A percentile compares a stretch with the other conserved stretches of the same genome.
These are phyloP conservation scores for Scyliorhinus canicula DNA, from an alignment of 2,797 vertebrate species.

Conservation along the genomic window DNA sequence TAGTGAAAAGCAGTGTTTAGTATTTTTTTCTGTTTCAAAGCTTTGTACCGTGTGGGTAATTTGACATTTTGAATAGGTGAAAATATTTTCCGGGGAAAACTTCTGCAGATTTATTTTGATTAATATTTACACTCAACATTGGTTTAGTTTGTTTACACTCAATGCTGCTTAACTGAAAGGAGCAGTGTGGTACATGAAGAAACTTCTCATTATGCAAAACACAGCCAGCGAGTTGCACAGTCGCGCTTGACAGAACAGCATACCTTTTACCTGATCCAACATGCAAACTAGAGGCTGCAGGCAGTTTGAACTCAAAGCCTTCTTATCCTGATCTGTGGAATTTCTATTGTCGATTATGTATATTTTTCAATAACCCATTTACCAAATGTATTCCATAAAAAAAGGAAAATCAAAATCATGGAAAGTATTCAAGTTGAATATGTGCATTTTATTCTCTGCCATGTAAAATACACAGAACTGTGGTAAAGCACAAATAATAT, in stretches of 20 bases:
- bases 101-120: neutral
- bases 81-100: neutral
- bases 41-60: neutral
- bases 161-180: neutral
- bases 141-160: neutral
- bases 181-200: neutral
- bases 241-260: neutral
- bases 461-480: neutral
- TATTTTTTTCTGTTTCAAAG: neutral
- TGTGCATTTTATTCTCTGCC: neutral
- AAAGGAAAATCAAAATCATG: neutral
- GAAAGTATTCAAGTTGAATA: neutral
- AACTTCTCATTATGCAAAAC: neutral
- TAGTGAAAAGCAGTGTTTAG: neutral
- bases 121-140: neutral
- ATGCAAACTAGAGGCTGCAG: neutral
- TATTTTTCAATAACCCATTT: neutral
- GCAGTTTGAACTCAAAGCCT: neutral
- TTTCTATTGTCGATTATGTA: neutral
- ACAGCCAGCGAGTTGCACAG: neutral
- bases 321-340: neutral
- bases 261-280: constrained; percentile 3
- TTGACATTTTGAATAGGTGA: neutral
- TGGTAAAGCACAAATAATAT: neutral
- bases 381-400: neutral